A percentile compares a stretch with the other conserved stretches of the same genome.
These are phyloP conservation scores for Gila orcuttii DNA, from an alignment of 2,113 vertebrate species.

Conservation along the genomic window DNA sequence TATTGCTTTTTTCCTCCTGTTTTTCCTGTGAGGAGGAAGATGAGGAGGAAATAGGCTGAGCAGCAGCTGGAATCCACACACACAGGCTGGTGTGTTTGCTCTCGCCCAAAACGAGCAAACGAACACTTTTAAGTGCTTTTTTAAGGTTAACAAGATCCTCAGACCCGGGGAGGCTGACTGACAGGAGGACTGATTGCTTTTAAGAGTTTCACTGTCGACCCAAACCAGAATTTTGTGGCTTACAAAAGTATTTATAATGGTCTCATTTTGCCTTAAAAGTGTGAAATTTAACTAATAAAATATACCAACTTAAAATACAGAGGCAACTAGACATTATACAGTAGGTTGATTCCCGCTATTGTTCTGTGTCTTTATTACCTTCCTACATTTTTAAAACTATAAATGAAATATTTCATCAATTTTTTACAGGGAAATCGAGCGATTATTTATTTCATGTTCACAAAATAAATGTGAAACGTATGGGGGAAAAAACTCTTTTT, in stretches of 20 bases:
- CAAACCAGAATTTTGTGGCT: not conserved
- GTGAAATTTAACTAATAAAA: not conserved
- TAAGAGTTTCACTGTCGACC: not conserved
- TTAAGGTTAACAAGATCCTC: constrained; percentile 48
- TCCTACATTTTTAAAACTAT: not conserved
- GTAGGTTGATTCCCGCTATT: not conserved
- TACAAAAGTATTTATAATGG: not conserved
- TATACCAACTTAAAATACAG: not conserved
- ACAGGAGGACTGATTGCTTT: constrained; percentile 44
- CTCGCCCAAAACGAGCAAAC: constrained; percentile 24
- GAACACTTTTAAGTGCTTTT: constrained; percentile 32
- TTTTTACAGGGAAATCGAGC: not conserved
- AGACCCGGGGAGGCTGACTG: constrained; percentile 13
- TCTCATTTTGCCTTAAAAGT: not conserved
- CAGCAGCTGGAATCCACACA: not conserved
- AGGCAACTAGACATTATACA: not conserved
- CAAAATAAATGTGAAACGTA: not conserved
- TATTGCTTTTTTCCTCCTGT: constrained; percentile 4
- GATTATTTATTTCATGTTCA: not conserved
- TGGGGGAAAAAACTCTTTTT: no score
- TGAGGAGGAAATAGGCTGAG: constrained; percentile 3
- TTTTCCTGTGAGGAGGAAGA: not conserved
- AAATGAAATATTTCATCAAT: not conserved
- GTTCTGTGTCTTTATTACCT: no score
- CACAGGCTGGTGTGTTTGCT: constrained; percentile 25